phyloP scores from a whole-genome alignment of 2,888 invertebrate species.

The Lepetodrilus schrolli region DNA sequence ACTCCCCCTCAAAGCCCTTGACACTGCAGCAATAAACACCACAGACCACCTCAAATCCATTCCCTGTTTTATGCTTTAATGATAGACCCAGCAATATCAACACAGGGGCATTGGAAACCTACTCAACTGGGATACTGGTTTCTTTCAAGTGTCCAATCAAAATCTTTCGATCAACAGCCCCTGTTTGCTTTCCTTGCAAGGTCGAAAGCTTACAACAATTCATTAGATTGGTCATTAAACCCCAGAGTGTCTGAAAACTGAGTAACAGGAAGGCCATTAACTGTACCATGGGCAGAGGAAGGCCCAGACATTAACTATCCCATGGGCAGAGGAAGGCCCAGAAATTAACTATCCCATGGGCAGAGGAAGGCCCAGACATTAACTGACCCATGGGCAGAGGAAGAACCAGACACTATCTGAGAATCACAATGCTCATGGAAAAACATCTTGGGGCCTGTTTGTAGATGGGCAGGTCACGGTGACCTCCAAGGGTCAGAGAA shows the following conservation, averaged over 20 bases:
- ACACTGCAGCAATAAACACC: slow-evolving; percentile 21
- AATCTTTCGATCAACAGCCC: background rate
- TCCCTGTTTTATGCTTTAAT: slow-evolving; percentile 7
- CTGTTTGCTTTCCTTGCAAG: slow-evolving; percentile 21
- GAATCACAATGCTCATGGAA: slow-evolving; percentile 1
- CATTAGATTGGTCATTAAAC: slow-evolving; percentile 14
- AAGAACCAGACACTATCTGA: background rate
- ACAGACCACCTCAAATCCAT: background rate
- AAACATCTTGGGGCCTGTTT: slow-evolving; percentile 14
- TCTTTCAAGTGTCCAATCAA: slow-evolving; percentile 18
- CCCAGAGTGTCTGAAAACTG: slow-evolving; percentile 3
- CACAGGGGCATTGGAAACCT: background rate
- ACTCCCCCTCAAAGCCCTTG: no score
- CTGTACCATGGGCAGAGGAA: background rate
- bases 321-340: background rate
- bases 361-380: background rate
- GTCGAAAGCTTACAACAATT: slow-evolving; percentile 16
- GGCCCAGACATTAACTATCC: background rate
- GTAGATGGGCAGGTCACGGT: slow-evolving; percentile 3
- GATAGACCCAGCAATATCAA: background rate
- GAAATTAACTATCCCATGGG: background rate
- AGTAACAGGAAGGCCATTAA: slow-evolving; percentile 9
- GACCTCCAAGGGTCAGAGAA: background rate
- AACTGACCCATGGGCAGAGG: background rate
- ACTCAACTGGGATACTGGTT: background rate